phyloP scores from a whole-genome alignment of 2,797 vertebrate species.

The Pangasius krempfi region DNA sequence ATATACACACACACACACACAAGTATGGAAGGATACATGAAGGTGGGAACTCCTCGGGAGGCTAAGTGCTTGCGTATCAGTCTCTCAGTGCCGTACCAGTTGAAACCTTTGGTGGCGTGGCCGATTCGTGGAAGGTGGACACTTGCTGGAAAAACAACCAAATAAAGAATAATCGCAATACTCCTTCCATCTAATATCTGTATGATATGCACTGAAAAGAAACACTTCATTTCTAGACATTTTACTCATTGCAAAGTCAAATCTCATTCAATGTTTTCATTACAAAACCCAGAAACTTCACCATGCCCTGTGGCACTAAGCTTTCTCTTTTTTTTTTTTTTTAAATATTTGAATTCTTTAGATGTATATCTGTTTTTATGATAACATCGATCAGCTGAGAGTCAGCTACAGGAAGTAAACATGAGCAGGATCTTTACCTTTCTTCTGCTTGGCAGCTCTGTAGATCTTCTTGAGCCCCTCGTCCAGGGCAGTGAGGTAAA shows the following conservation, averaged over 20 bases:
- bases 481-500: constrained; percentile 85
- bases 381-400: not conserved
- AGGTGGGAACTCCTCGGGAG: constrained; percentile 80
- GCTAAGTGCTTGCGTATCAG: constrained; percentile 88
- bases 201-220: too few species aligned
- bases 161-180: constrained; percentile 9
- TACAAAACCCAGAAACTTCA: not conserved
- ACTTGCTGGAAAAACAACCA: constrained; percentile 72
- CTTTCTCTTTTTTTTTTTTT: not conserved
- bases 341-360: not conserved
- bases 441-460: constrained; percentile 78
- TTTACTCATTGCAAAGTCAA: not conserved
- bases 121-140: constrained; percentile 93
- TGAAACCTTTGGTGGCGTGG: constrained; percentile 87
- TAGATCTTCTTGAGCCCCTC: constrained; percentile 87
- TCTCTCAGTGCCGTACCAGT: constrained; percentile 94
- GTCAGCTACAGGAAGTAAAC: not conserved
- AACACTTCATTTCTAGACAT: not conserved
- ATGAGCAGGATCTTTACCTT: constrained; percentile 70
- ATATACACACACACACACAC: not conserved
- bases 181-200: not conserved
- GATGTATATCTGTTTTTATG: not conserved
- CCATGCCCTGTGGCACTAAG: too few species aligned
- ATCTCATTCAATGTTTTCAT: not conserved
- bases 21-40: constrained; percentile 80